Base-by-base conservation (phyloP, 2,113 vertebrate genomes). In the Seriola quinqueradiata region DNA sequence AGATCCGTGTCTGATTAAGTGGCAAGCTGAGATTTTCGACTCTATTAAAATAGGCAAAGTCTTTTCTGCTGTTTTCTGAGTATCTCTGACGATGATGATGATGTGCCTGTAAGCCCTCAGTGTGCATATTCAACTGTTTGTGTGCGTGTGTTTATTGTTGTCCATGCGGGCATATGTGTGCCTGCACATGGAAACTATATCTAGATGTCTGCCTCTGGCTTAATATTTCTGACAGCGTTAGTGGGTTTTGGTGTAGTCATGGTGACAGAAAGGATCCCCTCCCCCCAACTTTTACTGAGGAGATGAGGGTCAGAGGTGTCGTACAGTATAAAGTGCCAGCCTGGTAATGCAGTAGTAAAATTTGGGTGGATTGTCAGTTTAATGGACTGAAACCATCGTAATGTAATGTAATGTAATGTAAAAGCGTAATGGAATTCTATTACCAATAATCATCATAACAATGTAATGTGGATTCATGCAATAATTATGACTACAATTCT, bases 41-140 rank as follows among this genome's bases (percentile, higher is more conserved):
- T 88, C 40, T 73, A 70, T 86, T 90, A 65, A 79, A 79, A 82
- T 21, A 38, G 4, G 4, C 23, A 50, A 78, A 67, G 42, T 85
- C 77, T 65, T 70, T 87, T 72, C 4, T 13, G 28, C 32, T 71
- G 66, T 52, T 72, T 76, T 64, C 17, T 38, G 11, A 68, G 64
- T 34, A 54, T 44, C 61, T 75, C 32, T 55, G 25, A 42, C 40
- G 3, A 42, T 42, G 40, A 42, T 36, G 34, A 36, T 42, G 40
- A 40, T 70, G 65, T 71, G 36, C 40, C 60, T 34, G 8, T n/a
- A 50, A 58, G 25, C 32, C 52, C 65, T 38, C 38, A 0, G 11
- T 63, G 54, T 81, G 75, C 28, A 13, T 34, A 34, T 54, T 2
- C 60, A 68, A 2, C 10, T 46, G 32, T 68, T 34, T 32, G n/a